Conservation (phyloP, 2,797 vertebrate genomes). For the Nyctalus aviator region DNA sequence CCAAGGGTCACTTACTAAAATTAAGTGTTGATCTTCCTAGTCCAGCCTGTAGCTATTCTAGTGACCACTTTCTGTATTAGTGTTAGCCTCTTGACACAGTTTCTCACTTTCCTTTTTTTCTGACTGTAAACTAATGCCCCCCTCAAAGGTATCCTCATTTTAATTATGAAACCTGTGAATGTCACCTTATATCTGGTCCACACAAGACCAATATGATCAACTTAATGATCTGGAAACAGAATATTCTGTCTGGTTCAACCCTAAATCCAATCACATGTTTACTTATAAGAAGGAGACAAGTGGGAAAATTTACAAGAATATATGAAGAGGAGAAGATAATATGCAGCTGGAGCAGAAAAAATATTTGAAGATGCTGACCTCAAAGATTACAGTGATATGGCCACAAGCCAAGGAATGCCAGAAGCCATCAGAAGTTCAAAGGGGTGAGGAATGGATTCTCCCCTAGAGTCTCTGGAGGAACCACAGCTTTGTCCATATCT, state of each 20-base stretch:
- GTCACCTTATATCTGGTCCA: background rate
- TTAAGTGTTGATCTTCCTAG: background rate
- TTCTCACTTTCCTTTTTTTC: background rate
- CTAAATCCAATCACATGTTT: background rate
- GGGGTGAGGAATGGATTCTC: background rate
- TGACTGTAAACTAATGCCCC: background rate
- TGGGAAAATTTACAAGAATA: background rate
- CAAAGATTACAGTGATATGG: background rate
- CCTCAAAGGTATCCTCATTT: background rate
- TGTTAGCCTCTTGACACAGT: background rate
- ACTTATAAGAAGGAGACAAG: background rate
- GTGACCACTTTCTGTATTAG: background rate
- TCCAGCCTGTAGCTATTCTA: background rate
- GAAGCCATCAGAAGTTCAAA: background rate
- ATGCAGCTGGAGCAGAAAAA: background rate
- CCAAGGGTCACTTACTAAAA: background rate
- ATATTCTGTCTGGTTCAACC: background rate
- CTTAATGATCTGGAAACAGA: background rate
- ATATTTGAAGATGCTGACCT: background rate
- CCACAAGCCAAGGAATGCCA: background rate
- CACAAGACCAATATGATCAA: background rate
- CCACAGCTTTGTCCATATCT: rapidly evolving
- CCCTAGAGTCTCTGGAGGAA: background rate
- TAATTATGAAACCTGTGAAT: background rate
- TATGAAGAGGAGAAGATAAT: background rate